Conservation (phyloP, 1,140 invertebrate species). For the Tetragonula clypearis region DNA sequence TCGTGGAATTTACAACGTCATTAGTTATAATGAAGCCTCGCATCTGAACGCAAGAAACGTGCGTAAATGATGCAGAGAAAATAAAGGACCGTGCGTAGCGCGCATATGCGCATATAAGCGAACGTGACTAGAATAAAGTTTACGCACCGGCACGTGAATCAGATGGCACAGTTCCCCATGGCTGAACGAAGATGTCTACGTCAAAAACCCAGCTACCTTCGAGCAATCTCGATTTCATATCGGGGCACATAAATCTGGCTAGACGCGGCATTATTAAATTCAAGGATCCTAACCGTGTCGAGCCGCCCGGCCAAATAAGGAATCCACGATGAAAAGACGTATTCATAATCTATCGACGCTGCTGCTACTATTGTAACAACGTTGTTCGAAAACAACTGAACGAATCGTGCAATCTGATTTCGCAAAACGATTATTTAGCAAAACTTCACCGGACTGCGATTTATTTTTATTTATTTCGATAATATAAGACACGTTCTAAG, state of each 20-base stretch:
- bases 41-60: conserved; percentile 33
- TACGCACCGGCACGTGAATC: conserved; percentile 33
- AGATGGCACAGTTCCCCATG: conserved; percentile 27
- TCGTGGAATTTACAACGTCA: conserved; percentile 31
- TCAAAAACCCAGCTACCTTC: conserved; percentile 34
- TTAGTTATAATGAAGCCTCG: conserved; percentile 37
- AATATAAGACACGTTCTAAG: too few species aligned
- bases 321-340: conserved; percentile 4
- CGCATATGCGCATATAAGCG: conserved; percentile 44
- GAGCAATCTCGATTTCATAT: conserved; percentile 46
- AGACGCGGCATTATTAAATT: conserved; percentile 39
- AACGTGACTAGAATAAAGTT: conserved; percentile 45
- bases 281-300: conserved; percentile 14
- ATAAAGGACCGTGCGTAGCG: conserved; percentile 30
- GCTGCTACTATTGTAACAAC: background rate
- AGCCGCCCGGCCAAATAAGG: conserved; percentile 19
- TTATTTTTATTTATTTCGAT: too few species aligned
- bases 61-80: conserved; percentile 44
- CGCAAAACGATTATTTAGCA: background rate
- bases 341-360: conserved; percentile 25
- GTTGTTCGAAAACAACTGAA: background rate
- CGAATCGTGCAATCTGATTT: background rate
- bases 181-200: conserved; percentile 39
- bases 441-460: background rate
- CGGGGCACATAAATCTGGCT: conserved; percentile 32